A percentile compares a stretch with the other conserved stretches of the same genome.
Conservation (phyloP, 2,113 vertebrate species). For the Callaeas wilsoni region DNA sequence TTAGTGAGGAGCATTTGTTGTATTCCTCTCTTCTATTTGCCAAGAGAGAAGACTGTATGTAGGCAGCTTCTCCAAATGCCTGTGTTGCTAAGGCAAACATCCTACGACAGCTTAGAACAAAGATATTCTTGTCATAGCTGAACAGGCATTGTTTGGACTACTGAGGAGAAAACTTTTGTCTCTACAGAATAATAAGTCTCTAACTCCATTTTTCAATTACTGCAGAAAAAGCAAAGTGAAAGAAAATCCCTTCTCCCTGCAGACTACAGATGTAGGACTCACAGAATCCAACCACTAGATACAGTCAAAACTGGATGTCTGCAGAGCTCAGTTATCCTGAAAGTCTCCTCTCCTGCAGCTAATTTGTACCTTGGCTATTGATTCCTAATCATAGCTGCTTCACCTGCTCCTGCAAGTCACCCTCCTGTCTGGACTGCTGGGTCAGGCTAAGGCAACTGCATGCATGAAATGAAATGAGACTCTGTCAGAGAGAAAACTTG, state of each 20-base stretch:
- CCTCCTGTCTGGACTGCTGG: neutral
- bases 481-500: neutral
- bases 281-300: neutral
- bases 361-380: neutral
- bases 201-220: neutral
- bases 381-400: neutral
- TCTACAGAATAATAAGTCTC: neutral
- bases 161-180: neutral
- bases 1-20: neutral
- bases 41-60: neutral
- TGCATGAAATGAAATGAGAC: neutral
- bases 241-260: neutral
- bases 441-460: neutral
- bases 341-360: neutral
- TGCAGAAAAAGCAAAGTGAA: neutral
- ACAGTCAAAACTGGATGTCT: neutral
- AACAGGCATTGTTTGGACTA: neutral
- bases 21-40: neutral
- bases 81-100: neutral
- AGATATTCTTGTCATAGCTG: neutral
- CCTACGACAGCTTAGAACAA: neutral
- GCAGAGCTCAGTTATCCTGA: neutral
- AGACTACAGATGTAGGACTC: neutral
- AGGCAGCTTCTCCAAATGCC: neutral
- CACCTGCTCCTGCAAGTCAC: neutral